A percentile compares a stretch with the other conserved stretches of the same genome.
Conservation (phyloP, 2,888 invertebrate genomes). For the Timandra comae region DNA sequence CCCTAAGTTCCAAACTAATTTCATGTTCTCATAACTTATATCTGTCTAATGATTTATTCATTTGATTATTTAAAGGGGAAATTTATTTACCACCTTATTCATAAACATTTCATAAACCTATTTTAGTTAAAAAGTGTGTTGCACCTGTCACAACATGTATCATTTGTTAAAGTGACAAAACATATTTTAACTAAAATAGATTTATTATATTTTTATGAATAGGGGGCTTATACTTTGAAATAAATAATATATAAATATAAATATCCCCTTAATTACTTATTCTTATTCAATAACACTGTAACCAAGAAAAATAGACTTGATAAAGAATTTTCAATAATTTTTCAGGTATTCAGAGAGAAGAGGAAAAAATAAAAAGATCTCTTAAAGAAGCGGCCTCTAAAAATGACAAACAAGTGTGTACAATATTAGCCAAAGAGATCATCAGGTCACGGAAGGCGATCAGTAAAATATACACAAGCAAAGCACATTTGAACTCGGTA, state of each 20-base stretch:
- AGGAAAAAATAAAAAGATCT: constrained; percentile 95
- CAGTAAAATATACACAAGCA: constrained; percentile 94
- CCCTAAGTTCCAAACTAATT: too few relatives aligned
- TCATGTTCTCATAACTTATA: too few relatives aligned
- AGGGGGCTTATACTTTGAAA: too few relatives aligned
- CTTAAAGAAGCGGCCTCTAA: constrained; percentile 97
- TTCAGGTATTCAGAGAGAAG: constrained; percentile 94
- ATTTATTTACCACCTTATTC: too few relatives aligned
- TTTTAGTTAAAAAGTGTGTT: too few relatives aligned
- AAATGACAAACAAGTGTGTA: constrained; percentile 94
- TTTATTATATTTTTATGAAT: too few relatives aligned
- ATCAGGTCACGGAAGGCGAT: constrained; percentile 91
- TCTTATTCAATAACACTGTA: not conserved
- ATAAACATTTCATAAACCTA: too few relatives aligned
- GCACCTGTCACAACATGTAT: too few relatives aligned
- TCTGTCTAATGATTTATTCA: too few relatives aligned
- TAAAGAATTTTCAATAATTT: constrained; percentile 16
- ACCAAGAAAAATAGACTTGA: not conserved
- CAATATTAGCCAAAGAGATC: constrained; percentile 95
- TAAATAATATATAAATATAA: constrained; percentile 1
- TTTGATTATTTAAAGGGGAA: too few relatives aligned
- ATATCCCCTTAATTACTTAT: not conserved
- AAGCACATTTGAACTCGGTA: constrained; percentile 97
- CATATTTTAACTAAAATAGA: too few relatives aligned
- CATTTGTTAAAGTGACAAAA: too few relatives aligned